phyloP scores from a whole-genome alignment of 1,140 invertebrate genomes.

The Magallana gigas region DNA sequence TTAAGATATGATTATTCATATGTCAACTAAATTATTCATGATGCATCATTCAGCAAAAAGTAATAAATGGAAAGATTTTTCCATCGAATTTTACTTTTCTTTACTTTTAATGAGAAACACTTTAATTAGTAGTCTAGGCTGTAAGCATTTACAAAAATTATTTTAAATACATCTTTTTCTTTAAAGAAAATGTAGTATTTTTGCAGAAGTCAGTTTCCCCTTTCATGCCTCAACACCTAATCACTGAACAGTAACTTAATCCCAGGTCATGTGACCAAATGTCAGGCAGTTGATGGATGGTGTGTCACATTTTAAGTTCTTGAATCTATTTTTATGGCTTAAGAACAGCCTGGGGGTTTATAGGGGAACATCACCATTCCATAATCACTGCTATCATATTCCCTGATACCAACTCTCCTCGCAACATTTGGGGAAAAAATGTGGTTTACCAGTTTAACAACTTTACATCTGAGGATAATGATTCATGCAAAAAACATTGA shows the following conservation, averaged over 20 bases:
- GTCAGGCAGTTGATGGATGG: conserved; percentile 57
- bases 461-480: conserved; percentile 18
- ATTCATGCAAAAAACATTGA: conserved; percentile 18
- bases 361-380: conserved; percentile 32
- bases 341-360: conserved; percentile 38
- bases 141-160: too few relatives aligned
- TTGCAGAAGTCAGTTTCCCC: background rate
- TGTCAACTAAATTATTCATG: conserved; percentile 8
- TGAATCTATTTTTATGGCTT: conserved; percentile 44
- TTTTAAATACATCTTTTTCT: too few relatives aligned
- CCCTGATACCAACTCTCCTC: conserved; percentile 1
- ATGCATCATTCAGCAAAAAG: background rate
- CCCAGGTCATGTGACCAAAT: conserved; percentile 56
- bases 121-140: too few relatives aligned
- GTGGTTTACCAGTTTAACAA: conserved; percentile 33
- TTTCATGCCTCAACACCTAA: conserved; percentile 27
- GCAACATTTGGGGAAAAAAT: background rate
- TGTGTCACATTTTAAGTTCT: conserved; percentile 51
- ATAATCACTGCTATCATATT: conserved; percentile 32
- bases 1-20: conserved; percentile 30
- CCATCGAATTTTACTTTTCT: too few relatives aligned
- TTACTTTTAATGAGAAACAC: too few relatives aligned
- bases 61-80: too few relatives aligned
- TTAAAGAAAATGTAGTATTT: too few relatives aligned
- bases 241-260: conserved; percentile 50